Evolutionary conservation across 2,113 vertebrate genomes (phyloP), one percentile per base, ranked within the genome.

Genomic region (Myrmecophaga tridactyla): DNA sequence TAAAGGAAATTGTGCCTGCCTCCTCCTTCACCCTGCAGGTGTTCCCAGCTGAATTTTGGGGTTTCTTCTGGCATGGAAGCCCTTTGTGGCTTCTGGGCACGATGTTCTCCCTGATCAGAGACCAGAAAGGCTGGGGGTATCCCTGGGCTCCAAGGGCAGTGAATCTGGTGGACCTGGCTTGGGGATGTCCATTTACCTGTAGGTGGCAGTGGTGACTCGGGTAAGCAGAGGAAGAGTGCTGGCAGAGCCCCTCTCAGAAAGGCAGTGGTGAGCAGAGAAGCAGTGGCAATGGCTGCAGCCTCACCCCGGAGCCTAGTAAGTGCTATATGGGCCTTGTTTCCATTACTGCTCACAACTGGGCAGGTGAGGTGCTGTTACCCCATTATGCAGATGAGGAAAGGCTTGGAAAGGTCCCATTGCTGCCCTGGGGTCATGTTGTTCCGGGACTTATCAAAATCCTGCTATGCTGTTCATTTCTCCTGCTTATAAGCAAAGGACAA

Each of bases 121-220:
- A 77, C 13, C 41, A 23, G 20, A 60, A 93, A 90, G 15, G 62
- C 39, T 82, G 60, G 46, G 63, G 75, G 21, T 56, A 17, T 36
- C 72, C 13, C 17, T 36, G 29, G 31, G 34, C 34, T 83, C 29
- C 29, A 4, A 27, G 39, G 78, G 27, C 18, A 0, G 4, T 8
- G 14, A 53, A 43, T 53, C 53, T 56, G 41, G 56, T 23, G 15
- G 25, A 27, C 12, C 13, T 27, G 76, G 92, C 51, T 86, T 12
- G 7, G n/a, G 62, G 69, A 27, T 8, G 14, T 29, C 96, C 75
- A 4, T 63, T 91, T 34, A 70, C 97, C 96, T 96, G 90, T 92
- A 97, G 96, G 86, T 97, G 96, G 97, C 97, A 97, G 95, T 96
- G 77, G 92, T 89, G 90, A 86, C 82, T 60, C 18, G 3, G 75